Percentiles rank a stretch among this genome's conserved stretches.
Evolutionary conservation across 2,888 invertebrate genomes (phyloP).

Genomic region (Melanophora roralis): DNA sequence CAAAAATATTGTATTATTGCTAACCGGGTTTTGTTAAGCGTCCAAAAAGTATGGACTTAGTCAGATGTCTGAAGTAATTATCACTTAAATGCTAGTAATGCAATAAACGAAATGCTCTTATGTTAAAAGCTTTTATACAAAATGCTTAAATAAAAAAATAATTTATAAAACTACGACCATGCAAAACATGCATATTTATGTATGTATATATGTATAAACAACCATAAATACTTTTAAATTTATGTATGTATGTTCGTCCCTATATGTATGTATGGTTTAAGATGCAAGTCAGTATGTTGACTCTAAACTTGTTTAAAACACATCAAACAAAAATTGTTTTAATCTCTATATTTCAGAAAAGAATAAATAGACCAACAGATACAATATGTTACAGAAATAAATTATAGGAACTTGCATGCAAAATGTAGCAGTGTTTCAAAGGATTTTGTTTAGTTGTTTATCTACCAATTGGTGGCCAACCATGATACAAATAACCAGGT

Average conservation of each 20-base stretch:
- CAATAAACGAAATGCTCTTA: slow-evolving; percentile 53
- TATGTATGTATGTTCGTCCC: not conserved
- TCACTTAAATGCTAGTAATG: slow-evolving; percentile 50
- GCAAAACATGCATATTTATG: not conserved
- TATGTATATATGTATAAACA: not conserved
- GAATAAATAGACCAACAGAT: not conserved
- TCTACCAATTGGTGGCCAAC: not conserved
- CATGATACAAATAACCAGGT: too few species aligned
- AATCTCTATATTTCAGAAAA: not conserved
- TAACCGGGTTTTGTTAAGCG: slow-evolving; percentile 48
- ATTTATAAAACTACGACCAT: not conserved
- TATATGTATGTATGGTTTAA: not conserved
- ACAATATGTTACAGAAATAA: not conserved
- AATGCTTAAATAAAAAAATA: not conserved
- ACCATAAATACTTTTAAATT: too few species aligned
- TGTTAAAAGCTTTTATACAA: slow-evolving; percentile 52
- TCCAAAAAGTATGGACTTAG: slow-evolving; percentile 49
- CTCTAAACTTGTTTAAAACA: slow-evolving; percentile 8
- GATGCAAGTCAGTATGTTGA: not conserved
- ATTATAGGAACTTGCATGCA: not conserved
- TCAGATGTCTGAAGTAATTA: slow-evolving; percentile 52
- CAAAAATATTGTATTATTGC: not conserved
- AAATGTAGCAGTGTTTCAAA: not conserved
- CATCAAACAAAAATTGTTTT: not conserved
- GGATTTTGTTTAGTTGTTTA: not conserved